A percentile compares a stretch with the other conserved stretches of the same genome.
These are phyloP conservation scores for Phrynocephalus forsythii DNA, from an alignment of 2,797 vertebrate species.

Conservation along the genomic window DNA sequence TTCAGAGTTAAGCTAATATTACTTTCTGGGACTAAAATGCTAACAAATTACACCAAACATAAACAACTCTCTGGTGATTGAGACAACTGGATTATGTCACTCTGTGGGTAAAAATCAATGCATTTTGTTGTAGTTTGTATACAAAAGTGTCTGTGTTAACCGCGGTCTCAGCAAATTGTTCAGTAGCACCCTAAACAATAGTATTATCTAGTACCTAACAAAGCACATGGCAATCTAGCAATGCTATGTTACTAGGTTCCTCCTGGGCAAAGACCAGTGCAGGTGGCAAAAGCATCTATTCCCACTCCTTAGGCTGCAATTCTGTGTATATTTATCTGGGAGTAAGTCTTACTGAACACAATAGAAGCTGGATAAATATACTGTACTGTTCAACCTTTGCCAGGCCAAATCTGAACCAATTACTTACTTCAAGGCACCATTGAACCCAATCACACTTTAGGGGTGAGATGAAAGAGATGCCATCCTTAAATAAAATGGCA, in stretches of 20 bases:
- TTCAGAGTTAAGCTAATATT: background rate
- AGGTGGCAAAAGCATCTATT: background rate
- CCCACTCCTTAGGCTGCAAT: background rate
- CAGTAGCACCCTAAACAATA: conserved; percentile 6
- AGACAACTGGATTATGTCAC: background rate
- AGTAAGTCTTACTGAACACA: background rate
- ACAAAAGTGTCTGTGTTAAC: background rate
- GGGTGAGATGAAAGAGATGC: background rate
- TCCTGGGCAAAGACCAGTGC: background rate
- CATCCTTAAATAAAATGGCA: background rate
- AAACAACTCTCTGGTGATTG: background rate
- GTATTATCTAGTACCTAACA: background rate
- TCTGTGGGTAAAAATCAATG: background rate
- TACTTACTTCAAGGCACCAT: background rate
- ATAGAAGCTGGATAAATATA: background rate
- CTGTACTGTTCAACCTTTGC: background rate
- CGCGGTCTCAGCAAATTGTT: background rate
- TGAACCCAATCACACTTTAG: background rate
- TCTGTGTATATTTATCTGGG: background rate
- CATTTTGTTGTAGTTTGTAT: background rate
- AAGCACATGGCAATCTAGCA: background rate
- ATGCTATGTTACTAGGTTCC: background rate
- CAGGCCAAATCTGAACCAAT: background rate
- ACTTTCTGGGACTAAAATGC: no score
- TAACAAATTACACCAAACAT: conserved; percentile 1